These are phyloP conservation scores for Alosa sapidissima DNA, from an alignment of 2,797 vertebrate species.

Conservation along the genomic window DNA sequence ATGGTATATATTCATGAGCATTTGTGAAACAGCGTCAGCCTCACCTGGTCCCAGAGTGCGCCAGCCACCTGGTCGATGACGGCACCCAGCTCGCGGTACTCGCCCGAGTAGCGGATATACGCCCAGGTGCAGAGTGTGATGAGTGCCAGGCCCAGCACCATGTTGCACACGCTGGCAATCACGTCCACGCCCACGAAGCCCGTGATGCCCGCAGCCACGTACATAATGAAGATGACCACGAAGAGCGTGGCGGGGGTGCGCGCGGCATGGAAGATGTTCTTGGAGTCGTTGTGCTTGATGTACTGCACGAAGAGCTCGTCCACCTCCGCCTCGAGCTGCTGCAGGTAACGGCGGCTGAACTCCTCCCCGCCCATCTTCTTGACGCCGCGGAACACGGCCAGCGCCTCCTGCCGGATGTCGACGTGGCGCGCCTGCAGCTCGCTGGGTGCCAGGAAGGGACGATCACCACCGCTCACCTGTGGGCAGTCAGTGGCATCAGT, in stretches of 20 bases:
- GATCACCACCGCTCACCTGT: constrained; percentile 93
- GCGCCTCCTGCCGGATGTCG: constrained; percentile 85
- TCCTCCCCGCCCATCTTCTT: constrained; percentile 99
- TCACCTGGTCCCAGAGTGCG: constrained; percentile 98
- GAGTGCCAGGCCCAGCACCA: constrained; percentile 95
- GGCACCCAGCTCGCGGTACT: constrained; percentile 94
- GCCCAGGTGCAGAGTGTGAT: constrained; percentile 99
- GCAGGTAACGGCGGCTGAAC: constrained; percentile 95
- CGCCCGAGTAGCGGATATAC: constrained; percentile 97
- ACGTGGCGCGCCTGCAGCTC: constrained; percentile 88
- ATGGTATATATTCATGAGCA: background rate
- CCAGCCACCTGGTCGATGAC: constrained; percentile 98
- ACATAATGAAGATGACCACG: constrained; percentile 98
- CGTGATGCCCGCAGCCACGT: constrained; percentile 92
- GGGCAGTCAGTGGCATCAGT: background rate
- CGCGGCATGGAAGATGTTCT: constrained; percentile 99
- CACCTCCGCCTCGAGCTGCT: constrained; percentile 91
- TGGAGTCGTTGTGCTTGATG: constrained; percentile 99
- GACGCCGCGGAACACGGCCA: constrained; percentile 87
- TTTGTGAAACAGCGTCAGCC: background rate
- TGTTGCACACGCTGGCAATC: constrained; percentile 97
- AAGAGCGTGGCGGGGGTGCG: constrained; percentile 97
- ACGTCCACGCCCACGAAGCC: constrained; percentile 96
- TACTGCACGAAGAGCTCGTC: constrained; percentile 97
- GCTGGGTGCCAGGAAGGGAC: constrained; percentile 91